Conservation (phyloP, 2,888 invertebrate species). For the Myathropa florea region DNA sequence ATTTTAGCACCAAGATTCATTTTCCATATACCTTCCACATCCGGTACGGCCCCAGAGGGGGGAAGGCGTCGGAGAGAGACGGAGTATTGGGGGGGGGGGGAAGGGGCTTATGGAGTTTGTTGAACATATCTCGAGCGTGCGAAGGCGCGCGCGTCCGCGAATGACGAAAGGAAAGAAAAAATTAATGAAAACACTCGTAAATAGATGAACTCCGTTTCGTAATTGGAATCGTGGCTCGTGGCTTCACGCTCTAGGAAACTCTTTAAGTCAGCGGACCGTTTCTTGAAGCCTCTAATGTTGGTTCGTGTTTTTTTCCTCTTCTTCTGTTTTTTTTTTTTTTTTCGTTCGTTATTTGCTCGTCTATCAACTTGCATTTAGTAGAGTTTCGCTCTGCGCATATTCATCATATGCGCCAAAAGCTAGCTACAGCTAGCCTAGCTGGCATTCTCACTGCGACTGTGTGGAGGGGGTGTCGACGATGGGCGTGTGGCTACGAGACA, state of each 20-base stretch:
- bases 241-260: slow-evolving; percentile 78
- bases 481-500: too few species aligned
- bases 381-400: neutral
- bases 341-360: neutral
- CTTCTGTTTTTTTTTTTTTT: neutral
- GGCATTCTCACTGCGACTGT: too few species aligned
- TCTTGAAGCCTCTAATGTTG: slow-evolving; percentile 10
- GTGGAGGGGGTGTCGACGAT: too few species aligned
- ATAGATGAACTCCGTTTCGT: slow-evolving; percentile 49
- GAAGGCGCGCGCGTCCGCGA: neutral
- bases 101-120: neutral
- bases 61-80: neutral
- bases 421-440: neutral
- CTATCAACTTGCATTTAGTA: neutral
- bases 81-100: neutral
- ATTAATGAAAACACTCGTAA: slow-evolving; percentile 41
- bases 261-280: slow-evolving; percentile 75
- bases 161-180: slow-evolving; percentile 23
- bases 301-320: neutral
- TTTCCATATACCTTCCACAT: neutral
- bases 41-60: neutral
- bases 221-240: slow-evolving; percentile 76
- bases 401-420: neutral
- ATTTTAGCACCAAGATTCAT: neutral
- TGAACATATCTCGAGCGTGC: neutral